These are phyloP conservation scores for Pelusios castaneus DNA, from an alignment of 2,113 vertebrate species.

Conservation along the genomic window DNA sequence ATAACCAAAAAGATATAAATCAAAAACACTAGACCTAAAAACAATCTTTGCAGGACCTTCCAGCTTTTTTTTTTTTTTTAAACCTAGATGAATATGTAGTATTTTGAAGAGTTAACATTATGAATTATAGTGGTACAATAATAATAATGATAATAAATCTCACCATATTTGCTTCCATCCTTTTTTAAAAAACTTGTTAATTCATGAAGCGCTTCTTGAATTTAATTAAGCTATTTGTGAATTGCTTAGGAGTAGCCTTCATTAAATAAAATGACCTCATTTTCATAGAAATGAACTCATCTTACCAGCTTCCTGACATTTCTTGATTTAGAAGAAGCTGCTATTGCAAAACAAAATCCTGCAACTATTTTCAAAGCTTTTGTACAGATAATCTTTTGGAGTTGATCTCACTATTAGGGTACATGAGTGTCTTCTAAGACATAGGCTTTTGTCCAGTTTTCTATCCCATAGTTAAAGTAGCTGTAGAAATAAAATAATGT, in stretches of 20 bases:
- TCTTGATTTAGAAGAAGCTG: conserved; percentile 22
- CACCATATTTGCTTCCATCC: neutral
- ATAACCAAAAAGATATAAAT: neutral
- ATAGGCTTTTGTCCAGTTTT: neutral
- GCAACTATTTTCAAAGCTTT: conserved; percentile 2
- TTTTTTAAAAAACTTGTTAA: neutral
- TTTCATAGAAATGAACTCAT: neutral
- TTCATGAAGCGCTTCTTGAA: neutral
- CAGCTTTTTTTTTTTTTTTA: neutral
- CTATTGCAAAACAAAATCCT: neutral
- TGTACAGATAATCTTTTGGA: neutral
- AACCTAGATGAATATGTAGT: neutral
- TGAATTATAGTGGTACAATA: neutral
- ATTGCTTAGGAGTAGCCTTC: neutral
- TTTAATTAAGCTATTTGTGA: neutral
- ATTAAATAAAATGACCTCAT: conserved; percentile 6
- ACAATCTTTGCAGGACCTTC: neutral
- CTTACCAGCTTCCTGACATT: neutral
- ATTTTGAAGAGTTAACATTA: neutral
- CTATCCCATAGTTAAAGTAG: neutral
- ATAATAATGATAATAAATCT: rapidly evolving
- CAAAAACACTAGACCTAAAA: neutral
- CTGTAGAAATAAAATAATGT: neutral
- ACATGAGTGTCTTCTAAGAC: neutral
- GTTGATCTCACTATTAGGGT: neutral